Conservation (phyloP, 1,140 invertebrate species). For the Physella acuta region DNA sequence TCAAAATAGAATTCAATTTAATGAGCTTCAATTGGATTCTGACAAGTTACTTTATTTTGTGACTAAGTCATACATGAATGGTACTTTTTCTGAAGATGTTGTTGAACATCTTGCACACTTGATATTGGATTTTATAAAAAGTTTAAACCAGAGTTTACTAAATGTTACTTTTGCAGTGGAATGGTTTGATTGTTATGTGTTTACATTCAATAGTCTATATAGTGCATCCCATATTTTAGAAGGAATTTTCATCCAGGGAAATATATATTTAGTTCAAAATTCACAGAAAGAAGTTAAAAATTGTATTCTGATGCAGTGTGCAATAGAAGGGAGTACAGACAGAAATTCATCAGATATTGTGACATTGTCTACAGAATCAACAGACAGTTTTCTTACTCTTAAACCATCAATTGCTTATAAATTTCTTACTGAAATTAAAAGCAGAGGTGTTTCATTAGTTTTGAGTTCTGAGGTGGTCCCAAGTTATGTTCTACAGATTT, state of each 20-base stretch:
- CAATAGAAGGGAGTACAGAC: not conserved
- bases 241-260: conserved; percentile 3
- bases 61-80: not conserved
- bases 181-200: conserved; percentile 12
- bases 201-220: not conserved
- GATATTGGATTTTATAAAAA: not conserved
- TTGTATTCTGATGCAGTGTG: conserved; percentile 11
- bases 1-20: not conserved
- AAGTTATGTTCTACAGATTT: conserved; percentile 2
- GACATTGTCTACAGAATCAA: not conserved
- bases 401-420: no score
- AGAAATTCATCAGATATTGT: not conserved
- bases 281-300: not conserved
- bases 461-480: conserved; percentile 5
- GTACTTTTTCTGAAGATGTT: not conserved
- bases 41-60: not conserved
- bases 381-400: not conserved
- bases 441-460: conserved; percentile 11
- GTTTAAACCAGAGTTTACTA: not conserved
- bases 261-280: not conserved
- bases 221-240: not conserved
- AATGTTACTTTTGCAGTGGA: not conserved
- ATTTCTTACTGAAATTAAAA: no score
- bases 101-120: not conserved
- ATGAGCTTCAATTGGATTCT: not conserved